A percentile compares a stretch with the other conserved stretches of the same genome.
Evolutionary conservation across 2,888 invertebrate species (phyloP).

Genomic region (Lucinisca nassula): DNA sequence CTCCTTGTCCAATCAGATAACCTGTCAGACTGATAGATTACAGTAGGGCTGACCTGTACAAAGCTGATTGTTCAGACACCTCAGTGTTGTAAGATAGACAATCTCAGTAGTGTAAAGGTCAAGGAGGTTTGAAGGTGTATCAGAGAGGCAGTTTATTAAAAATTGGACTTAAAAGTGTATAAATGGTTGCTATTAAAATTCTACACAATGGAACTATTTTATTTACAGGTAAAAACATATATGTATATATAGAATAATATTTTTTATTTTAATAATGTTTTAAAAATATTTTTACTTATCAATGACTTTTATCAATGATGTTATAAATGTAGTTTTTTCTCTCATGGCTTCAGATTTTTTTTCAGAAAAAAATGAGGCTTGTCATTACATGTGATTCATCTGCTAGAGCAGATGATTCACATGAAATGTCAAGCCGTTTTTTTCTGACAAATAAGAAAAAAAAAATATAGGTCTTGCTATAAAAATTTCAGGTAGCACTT

Average conservation of each 20-base stretch:
- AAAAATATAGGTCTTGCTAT: too few relatives aligned
- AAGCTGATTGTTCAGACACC: conserved; percentile 41
- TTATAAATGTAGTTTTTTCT: too few relatives aligned
- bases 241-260: not conserved
- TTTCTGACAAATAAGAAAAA: too few relatives aligned
- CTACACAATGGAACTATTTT: not conserved
- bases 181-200: conserved; percentile 14
- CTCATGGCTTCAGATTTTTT: too few relatives aligned
- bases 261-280: too few relatives aligned
- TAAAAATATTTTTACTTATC: too few relatives aligned
- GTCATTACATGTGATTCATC: too few relatives aligned
- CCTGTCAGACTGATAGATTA: conserved; percentile 19
- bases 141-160: not conserved
- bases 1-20: conserved; percentile 51
- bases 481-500: too few relatives aligned
- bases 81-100: conserved; percentile 32
- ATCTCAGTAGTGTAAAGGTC: not conserved
- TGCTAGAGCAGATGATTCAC: too few relatives aligned
- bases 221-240: conserved; percentile 6
- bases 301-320: too few relatives aligned
- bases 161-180: not conserved
- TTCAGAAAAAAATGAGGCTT: too few relatives aligned
- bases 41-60: not conserved
- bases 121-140: not conserved
- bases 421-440: too few relatives aligned